Evolutionary conservation across 2,888 invertebrate species (phyloP).

Genomic region (Hemithea aestivaria): DNA sequence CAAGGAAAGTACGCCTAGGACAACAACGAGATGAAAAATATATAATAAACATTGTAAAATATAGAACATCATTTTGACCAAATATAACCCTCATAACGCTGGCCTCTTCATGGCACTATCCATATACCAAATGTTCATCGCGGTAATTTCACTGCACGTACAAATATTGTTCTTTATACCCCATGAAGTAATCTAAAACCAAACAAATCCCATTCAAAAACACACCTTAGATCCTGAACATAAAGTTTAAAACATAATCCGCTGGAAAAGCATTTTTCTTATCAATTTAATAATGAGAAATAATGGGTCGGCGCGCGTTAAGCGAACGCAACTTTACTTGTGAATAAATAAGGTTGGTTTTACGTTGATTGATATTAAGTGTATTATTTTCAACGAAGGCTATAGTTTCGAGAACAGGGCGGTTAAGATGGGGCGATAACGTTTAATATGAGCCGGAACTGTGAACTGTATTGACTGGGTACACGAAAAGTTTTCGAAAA

Average conservation of each 20-base stretch:
- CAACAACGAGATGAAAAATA: no score
- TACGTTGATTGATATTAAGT: conserved; percentile 45
- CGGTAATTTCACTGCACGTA: no score
- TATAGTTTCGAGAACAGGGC: conserved; percentile 72
- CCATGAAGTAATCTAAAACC: background rate
- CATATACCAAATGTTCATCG: no score
- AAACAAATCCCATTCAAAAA: conserved; percentile 22
- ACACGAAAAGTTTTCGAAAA: conserved; percentile 24
- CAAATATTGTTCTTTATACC: no score
- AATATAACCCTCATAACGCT: no score
- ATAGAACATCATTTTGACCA: no score
- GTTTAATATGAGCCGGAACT: conserved; percentile 76
- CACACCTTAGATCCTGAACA: conserved; percentile 22
- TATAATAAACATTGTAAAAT: no score
- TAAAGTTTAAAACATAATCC: conserved; percentile 43
- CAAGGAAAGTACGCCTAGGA: no score
- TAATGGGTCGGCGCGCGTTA: conserved; percentile 36
- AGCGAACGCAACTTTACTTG: conserved; percentile 34
- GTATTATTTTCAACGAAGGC: conserved; percentile 69
- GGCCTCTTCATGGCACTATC: no score
- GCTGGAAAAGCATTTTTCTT: conserved; percentile 53
- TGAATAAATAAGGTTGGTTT: conserved; percentile 40
- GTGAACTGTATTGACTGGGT: no score
- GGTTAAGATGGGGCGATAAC: conserved; percentile 75
- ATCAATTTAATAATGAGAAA: conserved; percentile 74